These are phyloP conservation scores for Anastatus disparis DNA, from an alignment of 1,140 invertebrate genomes.

Conservation along the genomic window DNA sequence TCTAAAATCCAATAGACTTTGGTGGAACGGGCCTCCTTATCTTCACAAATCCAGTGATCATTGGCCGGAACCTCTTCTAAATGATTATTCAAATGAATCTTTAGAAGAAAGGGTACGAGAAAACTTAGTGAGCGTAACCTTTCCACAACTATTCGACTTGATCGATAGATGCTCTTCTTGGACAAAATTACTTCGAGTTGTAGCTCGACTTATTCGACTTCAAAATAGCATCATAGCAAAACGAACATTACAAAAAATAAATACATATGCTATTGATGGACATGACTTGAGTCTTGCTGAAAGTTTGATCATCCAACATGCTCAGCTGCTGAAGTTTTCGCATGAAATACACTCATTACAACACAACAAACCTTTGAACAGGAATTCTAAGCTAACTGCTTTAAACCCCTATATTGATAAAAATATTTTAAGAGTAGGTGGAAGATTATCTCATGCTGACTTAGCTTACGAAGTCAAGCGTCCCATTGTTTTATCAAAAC, in stretches of 20 bases:
- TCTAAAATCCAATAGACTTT: slow-evolving; percentile 41
- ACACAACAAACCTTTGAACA: not conserved
- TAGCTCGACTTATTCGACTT: not conserved
- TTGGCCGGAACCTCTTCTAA: not conserved
- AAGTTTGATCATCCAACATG: not conserved
- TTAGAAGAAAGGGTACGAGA: not conserved
- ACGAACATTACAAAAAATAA: too few species aligned
- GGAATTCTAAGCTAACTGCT: not conserved
- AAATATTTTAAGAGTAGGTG: not conserved
- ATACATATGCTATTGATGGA: not conserved
- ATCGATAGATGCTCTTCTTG: not conserved
- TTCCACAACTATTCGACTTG: not conserved
- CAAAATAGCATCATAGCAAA: not conserved
- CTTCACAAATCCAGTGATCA: not conserved
- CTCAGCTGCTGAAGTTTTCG: too few species aligned
- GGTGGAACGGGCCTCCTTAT: slow-evolving; percentile 51
- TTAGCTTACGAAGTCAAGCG: not conserved
- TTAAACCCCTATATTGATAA: not conserved
- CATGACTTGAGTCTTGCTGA: not conserved
- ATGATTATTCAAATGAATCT: not conserved
- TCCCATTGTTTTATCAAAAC: slow-evolving; percentile 12
- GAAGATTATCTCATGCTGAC: not conserved
- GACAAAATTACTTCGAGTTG: not conserved
- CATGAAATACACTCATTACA: not conserved
- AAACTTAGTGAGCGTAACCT: not conserved